These are phyloP conservation scores for Agonopterix subpropinquella DNA, from an alignment of 2,888 invertebrate species.

Conservation along the genomic window DNA sequence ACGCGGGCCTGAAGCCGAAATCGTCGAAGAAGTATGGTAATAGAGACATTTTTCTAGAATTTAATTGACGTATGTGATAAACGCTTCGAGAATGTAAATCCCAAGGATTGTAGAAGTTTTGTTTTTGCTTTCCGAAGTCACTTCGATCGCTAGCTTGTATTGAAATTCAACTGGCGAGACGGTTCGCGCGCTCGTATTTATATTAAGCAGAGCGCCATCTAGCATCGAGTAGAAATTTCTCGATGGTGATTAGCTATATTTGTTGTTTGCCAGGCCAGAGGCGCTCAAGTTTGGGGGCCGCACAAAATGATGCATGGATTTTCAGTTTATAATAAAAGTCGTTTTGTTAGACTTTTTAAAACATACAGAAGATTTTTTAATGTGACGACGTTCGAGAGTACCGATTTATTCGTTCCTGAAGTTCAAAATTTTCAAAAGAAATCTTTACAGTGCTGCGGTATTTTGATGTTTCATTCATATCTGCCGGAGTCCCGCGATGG, in stretches of 20 bases:
- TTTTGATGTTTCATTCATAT: too few relatives aligned
- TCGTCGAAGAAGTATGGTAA: constrained; percentile 37
- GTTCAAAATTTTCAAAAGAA: too few relatives aligned
- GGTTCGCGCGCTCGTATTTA: constrained; percentile 18
- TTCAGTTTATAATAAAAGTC: too few relatives aligned
- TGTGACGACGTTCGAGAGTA: too few relatives aligned
- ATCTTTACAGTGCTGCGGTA: too few relatives aligned
- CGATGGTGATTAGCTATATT: constrained; percentile 13
- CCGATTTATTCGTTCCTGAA: too few relatives aligned
- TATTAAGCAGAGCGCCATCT: constrained; percentile 42
- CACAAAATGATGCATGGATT: too few relatives aligned
- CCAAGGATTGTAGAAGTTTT: neutral
- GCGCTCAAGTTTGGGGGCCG: neutral
- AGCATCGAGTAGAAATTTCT: constrained; percentile 39
- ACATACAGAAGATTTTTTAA: too few relatives aligned
- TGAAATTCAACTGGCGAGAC: constrained; percentile 21
- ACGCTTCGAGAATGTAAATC: neutral
- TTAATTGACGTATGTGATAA: neutral
- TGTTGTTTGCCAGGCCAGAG: neutral
- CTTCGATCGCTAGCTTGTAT: constrained; percentile 8
- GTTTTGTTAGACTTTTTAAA: too few relatives aligned
- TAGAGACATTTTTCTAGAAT: constrained; percentile 37
- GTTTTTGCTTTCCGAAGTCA: constrained; percentile 8
- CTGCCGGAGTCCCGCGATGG: too few relatives aligned
- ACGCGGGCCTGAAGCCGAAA: neutral